These are phyloP conservation scores for Sebastes melanostomus DNA, from an alignment of 2,797 vertebrate species.

Conservation along the genomic window DNA sequence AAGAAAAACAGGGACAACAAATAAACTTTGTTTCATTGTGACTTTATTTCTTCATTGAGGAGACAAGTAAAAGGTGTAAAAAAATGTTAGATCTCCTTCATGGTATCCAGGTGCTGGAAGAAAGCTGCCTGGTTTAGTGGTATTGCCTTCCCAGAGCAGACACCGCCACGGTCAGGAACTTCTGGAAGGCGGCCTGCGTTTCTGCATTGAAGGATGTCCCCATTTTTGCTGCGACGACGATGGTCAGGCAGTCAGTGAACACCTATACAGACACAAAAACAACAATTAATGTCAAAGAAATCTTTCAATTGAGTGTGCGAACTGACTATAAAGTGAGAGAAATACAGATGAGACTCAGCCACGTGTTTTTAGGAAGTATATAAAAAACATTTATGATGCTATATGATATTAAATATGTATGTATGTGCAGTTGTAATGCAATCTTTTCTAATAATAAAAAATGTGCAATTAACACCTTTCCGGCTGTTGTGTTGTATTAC, in stretches of 20 bases:
- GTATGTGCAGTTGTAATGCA: background rate
- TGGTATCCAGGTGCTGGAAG: background rate
- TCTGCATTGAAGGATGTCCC: conserved; percentile 74
- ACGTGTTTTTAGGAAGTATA: background rate
- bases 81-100: background rate
- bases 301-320: background rate
- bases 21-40: background rate
- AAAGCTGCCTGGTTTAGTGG: conserved; percentile 68
- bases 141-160: conserved; percentile 85
- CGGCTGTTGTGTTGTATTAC: background rate
- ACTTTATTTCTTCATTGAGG: conserved; percentile 44
- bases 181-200: conserved; percentile 81
- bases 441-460: conserved; percentile 39
- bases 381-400: background rate
- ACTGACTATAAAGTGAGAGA: conserved; percentile 33
- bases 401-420: conserved; percentile 8
- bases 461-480: conserved; percentile 8
- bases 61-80: background rate
- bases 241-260: conserved; percentile 83
- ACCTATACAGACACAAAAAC: conserved; percentile 66
- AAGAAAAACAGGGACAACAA: background rate
- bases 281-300: background rate
- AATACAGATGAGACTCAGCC: conserved; percentile 86
- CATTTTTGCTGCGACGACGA: conserved; percentile 81
- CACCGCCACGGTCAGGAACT: conserved; percentile 83